Evolutionary conservation across 1,140 invertebrate species (phyloP), one percentile per base, ranked within the genome.

Genomic region (Drosophila rufa): DNA sequence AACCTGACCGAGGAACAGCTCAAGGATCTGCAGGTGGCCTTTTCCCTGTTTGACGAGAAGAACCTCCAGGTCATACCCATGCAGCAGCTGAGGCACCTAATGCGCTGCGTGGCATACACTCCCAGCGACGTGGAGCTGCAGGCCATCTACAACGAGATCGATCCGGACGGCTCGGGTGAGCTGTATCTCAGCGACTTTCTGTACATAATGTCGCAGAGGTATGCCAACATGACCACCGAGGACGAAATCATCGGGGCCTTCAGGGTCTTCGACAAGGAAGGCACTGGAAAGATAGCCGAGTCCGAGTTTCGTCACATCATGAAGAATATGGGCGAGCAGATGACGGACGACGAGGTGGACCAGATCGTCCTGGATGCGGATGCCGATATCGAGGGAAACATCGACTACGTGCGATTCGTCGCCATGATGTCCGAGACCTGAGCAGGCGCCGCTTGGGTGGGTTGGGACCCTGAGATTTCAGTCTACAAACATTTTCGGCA

Each of bases 231-330:
- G 68, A 70, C 64, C 8, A 65, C 60, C 5, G 83, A 87, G 40
- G 83, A 86, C 48, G 83, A 86, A 53, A 58, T 86, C 3, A 87
- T 86, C 8, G 48, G 75, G 12, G 83, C 83, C 11, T 86, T 86
- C 4, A 65, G 8, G 8, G 75, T 86, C 1, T 86, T 86, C 9
- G 83, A 86, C 15, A 73, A 61, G 14, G 48, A 80, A 0, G 57
- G 62, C 8, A 87, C 75, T 27, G 83, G 83, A 0, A 45, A 50
- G 11, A 87, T 86, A 70, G n/a, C 62, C 22, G 83, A 86, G 19
- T 46, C 33, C 0, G 79, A 82, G 14, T 87, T 86, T 7, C 79
- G 83, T 0, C 56, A 82, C 27, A 76, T 86, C 0, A 82, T 86
- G 79, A 50, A 38, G 1, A 69, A 67, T 2, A 40, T 74, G 47